Conservation (phyloP, 2,113 vertebrate genomes). For the Tichodroma muraria region DNA sequence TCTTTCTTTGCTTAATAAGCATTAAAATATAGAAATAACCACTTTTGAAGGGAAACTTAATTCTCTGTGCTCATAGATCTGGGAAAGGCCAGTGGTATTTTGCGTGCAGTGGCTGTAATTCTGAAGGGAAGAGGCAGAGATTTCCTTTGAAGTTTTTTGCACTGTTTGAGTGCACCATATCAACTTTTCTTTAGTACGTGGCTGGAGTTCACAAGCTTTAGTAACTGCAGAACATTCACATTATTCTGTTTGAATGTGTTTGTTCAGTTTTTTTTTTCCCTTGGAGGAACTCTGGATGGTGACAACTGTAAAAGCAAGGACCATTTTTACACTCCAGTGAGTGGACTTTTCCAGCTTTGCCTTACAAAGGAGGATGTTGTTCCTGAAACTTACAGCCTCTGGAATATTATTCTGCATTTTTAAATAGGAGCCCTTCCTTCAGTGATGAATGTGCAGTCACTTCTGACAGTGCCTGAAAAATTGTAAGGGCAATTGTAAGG, state of each 20-base stretch:
- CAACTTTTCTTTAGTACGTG: rapidly evolving
- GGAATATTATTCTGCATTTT: background rate
- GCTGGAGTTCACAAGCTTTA: background rate
- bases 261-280: background rate
- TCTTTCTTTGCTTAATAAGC: background rate
- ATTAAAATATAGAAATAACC: background rate
- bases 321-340: background rate
- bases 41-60: background rate
- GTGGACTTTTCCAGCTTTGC: background rate
- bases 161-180: rapidly evolving
- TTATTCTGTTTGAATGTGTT: background rate
- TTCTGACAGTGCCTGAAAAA: background rate
- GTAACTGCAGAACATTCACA: background rate
- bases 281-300: background rate
- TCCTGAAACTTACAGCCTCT: background rate
- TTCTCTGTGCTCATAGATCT: background rate
- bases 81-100: background rate
- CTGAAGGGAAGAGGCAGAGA: background rate
- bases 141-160: background rate
- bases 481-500: background rate
- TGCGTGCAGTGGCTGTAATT: background rate
- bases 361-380: background rate
- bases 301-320: background rate
- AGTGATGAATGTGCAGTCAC: background rate
- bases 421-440: background rate